A percentile compares a stretch with the other conserved stretches of the same genome.
These are phyloP conservation scores for Octonoba sinensis DNA, from an alignment of 2,888 invertebrate species.

Conservation along the genomic window DNA sequence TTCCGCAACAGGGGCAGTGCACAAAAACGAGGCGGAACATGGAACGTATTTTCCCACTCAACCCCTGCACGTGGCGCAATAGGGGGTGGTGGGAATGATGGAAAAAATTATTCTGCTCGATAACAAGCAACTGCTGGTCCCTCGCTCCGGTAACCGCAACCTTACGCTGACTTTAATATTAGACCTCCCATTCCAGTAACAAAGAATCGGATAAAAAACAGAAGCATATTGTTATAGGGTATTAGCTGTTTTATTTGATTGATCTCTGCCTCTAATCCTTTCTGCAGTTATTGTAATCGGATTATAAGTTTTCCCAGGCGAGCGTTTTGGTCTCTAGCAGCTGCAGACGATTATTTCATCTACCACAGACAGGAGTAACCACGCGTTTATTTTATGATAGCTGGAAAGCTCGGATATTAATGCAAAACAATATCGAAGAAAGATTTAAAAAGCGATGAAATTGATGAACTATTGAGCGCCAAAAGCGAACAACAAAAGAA, in stretches of 20 bases:
- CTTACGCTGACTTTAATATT: slow-evolving; percentile 31
- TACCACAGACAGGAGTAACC: no score
- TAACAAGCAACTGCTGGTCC: slow-evolving; percentile 17
- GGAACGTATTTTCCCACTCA: slow-evolving; percentile 34
- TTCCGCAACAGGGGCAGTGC: slow-evolving; percentile 14
- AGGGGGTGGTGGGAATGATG: slow-evolving; percentile 2
- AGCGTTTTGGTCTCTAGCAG: not conserved
- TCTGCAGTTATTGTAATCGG: slow-evolving; percentile 46
- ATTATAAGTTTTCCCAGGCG: slow-evolving; percentile 13
- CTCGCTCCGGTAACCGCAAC: slow-evolving; percentile 7
- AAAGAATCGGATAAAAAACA: not conserved
- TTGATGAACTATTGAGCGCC: no score
- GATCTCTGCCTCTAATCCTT: slow-evolving; percentile 39
- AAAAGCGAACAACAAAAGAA: no score
- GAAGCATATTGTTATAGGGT: slow-evolving; percentile 15
- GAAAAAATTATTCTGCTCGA: slow-evolving; percentile 10
- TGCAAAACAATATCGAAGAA: no score
- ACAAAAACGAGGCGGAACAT: slow-evolving; percentile 2
- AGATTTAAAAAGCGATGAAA: no score
- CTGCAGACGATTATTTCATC: slow-evolving; percentile 2
- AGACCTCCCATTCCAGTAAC: slow-evolving; percentile 4
- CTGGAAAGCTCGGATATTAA: no score
- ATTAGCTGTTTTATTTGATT: slow-evolving; percentile 37
- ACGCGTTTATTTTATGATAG: no score
- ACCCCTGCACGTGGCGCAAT: slow-evolving; percentile 28